Conservation (phyloP, 2,797 vertebrate species). For the Falco naumanni region DNA sequence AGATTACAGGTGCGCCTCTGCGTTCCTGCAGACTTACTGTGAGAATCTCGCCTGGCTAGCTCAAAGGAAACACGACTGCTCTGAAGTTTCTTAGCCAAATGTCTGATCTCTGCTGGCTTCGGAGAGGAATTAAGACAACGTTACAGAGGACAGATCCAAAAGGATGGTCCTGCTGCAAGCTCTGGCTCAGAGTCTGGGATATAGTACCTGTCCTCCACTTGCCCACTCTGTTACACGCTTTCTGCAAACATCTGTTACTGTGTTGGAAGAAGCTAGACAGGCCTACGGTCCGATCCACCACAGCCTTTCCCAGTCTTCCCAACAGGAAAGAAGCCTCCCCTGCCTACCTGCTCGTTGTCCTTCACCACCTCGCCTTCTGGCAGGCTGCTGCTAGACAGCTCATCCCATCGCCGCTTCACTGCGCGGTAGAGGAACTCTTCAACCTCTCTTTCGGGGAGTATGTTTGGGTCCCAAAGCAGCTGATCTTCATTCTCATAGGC, state of each 20-base stretch:
- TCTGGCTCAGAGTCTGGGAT: neutral
- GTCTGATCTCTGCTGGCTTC: neutral
- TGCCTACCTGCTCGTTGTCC: constrained; percentile 91
- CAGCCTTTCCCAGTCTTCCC: neutral
- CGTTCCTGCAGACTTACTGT: neutral
- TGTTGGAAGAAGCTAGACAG: neutral
- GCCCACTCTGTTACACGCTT: neutral
- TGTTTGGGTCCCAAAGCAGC: constrained; percentile 88
- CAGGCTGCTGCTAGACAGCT: constrained; percentile 64
- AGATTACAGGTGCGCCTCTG: neutral
- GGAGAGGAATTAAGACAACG: neutral
- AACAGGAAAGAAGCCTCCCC: neutral
- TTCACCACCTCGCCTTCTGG: constrained; percentile 77
- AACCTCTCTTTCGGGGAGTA: constrained; percentile 85
- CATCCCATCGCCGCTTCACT: constrained; percentile 79
- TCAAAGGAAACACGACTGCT: neutral
- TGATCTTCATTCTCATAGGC: constrained; percentile 90
- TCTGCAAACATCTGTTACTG: neutral
- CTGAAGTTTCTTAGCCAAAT: neutral
- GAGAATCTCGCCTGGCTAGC: neutral
- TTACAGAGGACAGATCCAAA: neutral
- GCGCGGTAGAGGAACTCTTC: constrained; percentile 88
- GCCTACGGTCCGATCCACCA: neutral
- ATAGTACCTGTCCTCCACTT: neutral
- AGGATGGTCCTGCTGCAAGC: neutral